Conservation (phyloP, 2,888 invertebrate genomes). For the Caenorhabditis plicata region DNA sequence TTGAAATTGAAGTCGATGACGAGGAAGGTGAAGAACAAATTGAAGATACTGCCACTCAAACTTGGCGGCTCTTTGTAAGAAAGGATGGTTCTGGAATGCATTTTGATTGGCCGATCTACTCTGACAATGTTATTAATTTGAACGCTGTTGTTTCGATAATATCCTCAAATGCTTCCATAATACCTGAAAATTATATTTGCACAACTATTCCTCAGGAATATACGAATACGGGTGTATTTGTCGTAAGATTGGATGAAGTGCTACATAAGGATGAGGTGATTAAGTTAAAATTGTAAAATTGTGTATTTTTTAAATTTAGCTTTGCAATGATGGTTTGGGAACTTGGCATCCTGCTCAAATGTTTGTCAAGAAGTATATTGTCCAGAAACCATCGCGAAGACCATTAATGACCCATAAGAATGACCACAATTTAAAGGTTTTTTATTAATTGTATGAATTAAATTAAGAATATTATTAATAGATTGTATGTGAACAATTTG, state of each 20-base stretch:
- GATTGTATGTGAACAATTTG: slow-evolving; percentile 37
- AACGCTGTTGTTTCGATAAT: slow-evolving; percentile 26
- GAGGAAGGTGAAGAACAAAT: slow-evolving; percentile 1
- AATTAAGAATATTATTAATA: slow-evolving; percentile 5
- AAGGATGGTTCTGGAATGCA: slow-evolving; percentile 34
- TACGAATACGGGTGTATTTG: slow-evolving; percentile 39
- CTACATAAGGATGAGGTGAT: slow-evolving; percentile 13
- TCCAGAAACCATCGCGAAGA: background rate
- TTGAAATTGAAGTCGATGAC: background rate
- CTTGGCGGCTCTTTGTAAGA: slow-evolving; percentile 34
- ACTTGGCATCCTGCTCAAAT: slow-evolving; percentile 32
- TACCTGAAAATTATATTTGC: slow-evolving; percentile 21
- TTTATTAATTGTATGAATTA: background rate
- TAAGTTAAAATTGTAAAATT: no score
- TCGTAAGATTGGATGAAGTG: slow-evolving; percentile 13
- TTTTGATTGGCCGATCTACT: slow-evolving; percentile 34
- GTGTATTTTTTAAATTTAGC: no score
- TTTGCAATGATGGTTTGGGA: slow-evolving; percentile 33
- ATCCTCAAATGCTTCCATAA: slow-evolving; percentile 9
- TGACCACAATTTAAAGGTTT: slow-evolving; percentile 30
- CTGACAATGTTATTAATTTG: slow-evolving; percentile 9
- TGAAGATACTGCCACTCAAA: slow-evolving; percentile 9
- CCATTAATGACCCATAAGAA: slow-evolving; percentile 19
- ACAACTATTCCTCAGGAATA: slow-evolving; percentile 37
- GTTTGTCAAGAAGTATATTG: slow-evolving; percentile 25